Evolutionary conservation across 2,113 vertebrate genomes (phyloP).

Genomic region (Campylomormyrus numenius): DNA sequence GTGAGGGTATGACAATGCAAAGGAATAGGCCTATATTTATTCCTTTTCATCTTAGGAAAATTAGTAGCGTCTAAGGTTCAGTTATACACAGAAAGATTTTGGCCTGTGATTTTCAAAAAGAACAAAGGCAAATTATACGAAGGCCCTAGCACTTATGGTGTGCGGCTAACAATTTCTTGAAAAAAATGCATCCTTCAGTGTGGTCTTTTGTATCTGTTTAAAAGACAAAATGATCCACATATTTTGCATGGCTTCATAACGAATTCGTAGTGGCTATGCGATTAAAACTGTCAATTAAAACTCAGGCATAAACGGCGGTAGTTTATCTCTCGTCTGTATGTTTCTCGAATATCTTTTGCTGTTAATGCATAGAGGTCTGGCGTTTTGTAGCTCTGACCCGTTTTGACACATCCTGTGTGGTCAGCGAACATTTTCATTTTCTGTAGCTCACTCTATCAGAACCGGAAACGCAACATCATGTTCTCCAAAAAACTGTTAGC

Average conservation of each 20-base stretch:
- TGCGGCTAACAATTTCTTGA: neutral
- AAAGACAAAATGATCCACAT: neutral
- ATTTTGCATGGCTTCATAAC: neutral
- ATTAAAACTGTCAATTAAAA: neutral
- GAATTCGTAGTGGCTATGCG: neutral
- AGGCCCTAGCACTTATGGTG: neutral
- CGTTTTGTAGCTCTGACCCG: constrained; percentile 31
- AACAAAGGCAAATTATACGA: neutral
- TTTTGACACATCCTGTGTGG: constrained; percentile 39
- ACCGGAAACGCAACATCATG: constrained; percentile 33
- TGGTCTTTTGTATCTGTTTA: neutral
- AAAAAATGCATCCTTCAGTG: neutral
- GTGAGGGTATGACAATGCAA: neutral
- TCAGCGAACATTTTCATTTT: constrained; percentile 25
- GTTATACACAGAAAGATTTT: neutral
- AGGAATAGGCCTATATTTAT: neutral
- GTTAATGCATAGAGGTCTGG: neutral
- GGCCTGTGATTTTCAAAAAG: neutral
- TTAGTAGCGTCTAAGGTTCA: neutral
- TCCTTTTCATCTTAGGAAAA: neutral
- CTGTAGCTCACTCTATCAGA: constrained; percentile 24
- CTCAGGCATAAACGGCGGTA: neutral
- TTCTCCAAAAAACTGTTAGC: constrained; percentile 21
- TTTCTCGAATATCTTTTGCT: neutral
- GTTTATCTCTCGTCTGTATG: neutral